These are phyloP conservation scores for Cardiocondyla obscurior DNA, from an alignment of 1,140 invertebrate genomes.

Conservation along the genomic window DNA sequence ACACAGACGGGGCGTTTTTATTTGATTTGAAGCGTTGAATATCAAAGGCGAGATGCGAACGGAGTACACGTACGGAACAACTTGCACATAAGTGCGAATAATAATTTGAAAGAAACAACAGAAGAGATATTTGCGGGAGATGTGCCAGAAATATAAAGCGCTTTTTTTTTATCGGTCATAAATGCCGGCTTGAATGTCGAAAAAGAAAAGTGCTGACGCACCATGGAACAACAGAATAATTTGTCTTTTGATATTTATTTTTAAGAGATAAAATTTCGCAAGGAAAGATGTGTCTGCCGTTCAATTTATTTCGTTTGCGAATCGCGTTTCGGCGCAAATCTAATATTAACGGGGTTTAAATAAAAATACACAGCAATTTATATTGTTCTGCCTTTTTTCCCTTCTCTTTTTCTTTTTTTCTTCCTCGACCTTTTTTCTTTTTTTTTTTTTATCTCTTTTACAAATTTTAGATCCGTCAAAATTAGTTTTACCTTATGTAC, in stretches of 20 bases:
- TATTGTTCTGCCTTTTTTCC: background rate
- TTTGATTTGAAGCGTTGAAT: constrained; percentile 55
- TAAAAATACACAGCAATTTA: background rate
- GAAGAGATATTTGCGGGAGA: background rate
- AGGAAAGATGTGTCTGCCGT: background rate
- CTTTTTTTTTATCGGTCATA: background rate
- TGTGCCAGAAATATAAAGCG: background rate
- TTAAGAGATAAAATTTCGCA: background rate
- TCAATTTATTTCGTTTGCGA: background rate
- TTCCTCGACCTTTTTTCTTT: too few relatives aligned
- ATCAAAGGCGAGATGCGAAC: constrained; percentile 44
- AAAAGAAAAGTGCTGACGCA: background rate
- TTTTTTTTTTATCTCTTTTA: background rate
- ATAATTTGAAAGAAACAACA: constrained; percentile 42
- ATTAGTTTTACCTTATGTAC: background rate
- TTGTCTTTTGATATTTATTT: background rate
- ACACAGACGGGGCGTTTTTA: constrained; percentile 33
- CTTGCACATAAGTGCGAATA: constrained; percentile 39
- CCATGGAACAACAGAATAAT: background rate
- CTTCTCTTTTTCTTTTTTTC: background rate
- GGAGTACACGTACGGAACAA: background rate
- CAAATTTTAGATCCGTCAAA: background rate
- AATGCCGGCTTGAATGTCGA: background rate
- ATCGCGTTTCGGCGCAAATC: background rate
- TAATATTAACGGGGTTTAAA: background rate